These are phyloP conservation scores for Drosophila anomalata DNA, from an alignment of 2,888 invertebrate genomes.

Conservation along the genomic window DNA sequence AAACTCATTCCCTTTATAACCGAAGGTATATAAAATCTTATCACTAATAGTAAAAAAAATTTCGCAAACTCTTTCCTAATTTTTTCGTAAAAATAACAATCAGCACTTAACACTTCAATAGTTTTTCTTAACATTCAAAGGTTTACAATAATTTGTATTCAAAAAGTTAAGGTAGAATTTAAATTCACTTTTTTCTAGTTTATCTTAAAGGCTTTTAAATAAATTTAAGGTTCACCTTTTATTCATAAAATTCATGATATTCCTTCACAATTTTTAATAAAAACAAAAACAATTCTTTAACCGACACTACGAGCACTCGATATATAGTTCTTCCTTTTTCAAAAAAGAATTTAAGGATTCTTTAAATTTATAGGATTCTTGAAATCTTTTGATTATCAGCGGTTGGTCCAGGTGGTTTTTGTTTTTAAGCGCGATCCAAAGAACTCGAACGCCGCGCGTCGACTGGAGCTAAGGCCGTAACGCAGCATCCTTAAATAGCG, in stretches of 20 bases:
- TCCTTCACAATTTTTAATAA: neutral
- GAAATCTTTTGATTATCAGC: constrained; percentile 47
- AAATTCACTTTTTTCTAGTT: neutral
- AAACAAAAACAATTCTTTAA: neutral
- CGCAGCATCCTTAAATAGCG: constrained; percentile 83
- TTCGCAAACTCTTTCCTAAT: too few relatives aligned
- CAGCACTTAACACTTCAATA: neutral
- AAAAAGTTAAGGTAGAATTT: too few relatives aligned
- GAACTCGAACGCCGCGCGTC: constrained; percentile 80
- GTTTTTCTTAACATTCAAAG: neutral
- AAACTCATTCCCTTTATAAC: too few relatives aligned
- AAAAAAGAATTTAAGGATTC: constrained; percentile 5
- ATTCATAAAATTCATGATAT: neutral
- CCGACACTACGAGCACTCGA: neutral
- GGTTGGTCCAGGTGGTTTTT: constrained; percentile 47
- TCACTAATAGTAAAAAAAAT: too few relatives aligned
- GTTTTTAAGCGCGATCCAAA: constrained; percentile 71
- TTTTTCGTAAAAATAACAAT: too few relatives aligned
- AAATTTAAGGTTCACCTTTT: neutral
- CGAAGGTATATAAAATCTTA: too few relatives aligned
- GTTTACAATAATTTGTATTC: too few relatives aligned
- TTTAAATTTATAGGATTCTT: constrained; percentile 15
- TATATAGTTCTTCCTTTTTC: neutral
- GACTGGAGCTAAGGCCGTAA: constrained; percentile 79
- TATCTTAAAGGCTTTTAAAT: neutral